Evolutionary conservation across 2,888 invertebrate genomes (phyloP).

Genomic region (Drosophila melanosoma): DNA sequence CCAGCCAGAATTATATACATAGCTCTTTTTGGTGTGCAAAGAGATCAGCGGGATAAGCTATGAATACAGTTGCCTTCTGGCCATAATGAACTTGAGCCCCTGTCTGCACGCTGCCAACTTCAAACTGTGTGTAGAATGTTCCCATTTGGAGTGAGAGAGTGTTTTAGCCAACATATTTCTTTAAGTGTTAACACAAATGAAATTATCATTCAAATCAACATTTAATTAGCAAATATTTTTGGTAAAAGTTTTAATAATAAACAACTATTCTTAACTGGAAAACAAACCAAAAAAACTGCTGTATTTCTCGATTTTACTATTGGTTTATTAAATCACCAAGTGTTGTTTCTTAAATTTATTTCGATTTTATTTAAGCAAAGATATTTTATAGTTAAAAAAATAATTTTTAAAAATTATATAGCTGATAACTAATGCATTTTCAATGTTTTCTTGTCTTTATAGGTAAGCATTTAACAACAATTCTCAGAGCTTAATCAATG

Average conservation of each 20-base stretch:
- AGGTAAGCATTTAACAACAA: constrained; percentile 61
- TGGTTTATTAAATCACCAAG: background rate
- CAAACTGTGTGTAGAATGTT: background rate
- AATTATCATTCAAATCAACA: background rate
- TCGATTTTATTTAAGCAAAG: too few species aligned
- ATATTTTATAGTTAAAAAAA: background rate
- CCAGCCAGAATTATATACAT: constrained; percentile 20
- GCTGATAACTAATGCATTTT: constrained; percentile 16
- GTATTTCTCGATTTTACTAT: background rate
- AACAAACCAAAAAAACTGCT: background rate
- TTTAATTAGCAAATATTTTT: background rate
- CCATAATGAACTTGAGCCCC: constrained; percentile 37
- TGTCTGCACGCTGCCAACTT: background rate
- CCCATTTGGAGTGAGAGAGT: background rate
- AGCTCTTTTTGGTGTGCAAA: constrained; percentile 11
- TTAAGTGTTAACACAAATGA: background rate
- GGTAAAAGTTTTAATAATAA: background rate
- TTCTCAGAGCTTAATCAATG: background rate
- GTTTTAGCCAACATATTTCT: background rate
- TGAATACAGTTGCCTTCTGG: constrained; percentile 24
- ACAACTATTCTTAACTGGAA: too few species aligned
- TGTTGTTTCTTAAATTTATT: too few species aligned
- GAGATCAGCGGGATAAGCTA: constrained; percentile 48
- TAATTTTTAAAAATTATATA: background rate
- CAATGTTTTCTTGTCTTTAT: constrained; percentile 33